Conservation (phyloP, 2,888 invertebrate species). For the Rotaria magnacalcarata region DNA sequence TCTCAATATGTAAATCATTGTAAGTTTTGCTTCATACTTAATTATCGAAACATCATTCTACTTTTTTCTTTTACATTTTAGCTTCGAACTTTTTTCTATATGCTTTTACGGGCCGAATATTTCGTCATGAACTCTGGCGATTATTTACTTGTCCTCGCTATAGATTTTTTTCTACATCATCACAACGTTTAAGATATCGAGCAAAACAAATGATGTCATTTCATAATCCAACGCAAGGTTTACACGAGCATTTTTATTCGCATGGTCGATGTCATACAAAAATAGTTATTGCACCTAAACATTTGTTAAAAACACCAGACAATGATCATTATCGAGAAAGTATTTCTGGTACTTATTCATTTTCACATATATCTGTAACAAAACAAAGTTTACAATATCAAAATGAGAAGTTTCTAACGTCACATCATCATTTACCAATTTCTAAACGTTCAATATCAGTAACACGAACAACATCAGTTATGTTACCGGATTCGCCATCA, state of each 20-base stretch:
- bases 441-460: background rate
- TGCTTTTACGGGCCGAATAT: slow-evolving; percentile 52
- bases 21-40: background rate
- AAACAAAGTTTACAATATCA: background rate
- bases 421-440: background rate
- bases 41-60: slow-evolving; percentile 48
- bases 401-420: background rate
- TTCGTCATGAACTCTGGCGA: slow-evolving; percentile 50
- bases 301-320: background rate
- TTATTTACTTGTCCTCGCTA: slow-evolving; percentile 25
- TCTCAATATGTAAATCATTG: slow-evolving; percentile 26
- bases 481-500: background rate
- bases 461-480: background rate
- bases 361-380: background rate
- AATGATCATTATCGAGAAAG: background rate
- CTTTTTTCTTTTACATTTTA: slow-evolving; percentile 45
- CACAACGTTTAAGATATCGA: slow-evolving; percentile 1
- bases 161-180: background rate
- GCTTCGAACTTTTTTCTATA: slow-evolving; percentile 53
- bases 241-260: background rate
- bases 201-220: background rate
- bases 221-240: background rate
- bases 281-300: background rate
- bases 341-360: background rate
- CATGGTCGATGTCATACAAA: background rate